Conservation (phyloP, 2,888 invertebrate species). For the Epinotia demarniana region DNA sequence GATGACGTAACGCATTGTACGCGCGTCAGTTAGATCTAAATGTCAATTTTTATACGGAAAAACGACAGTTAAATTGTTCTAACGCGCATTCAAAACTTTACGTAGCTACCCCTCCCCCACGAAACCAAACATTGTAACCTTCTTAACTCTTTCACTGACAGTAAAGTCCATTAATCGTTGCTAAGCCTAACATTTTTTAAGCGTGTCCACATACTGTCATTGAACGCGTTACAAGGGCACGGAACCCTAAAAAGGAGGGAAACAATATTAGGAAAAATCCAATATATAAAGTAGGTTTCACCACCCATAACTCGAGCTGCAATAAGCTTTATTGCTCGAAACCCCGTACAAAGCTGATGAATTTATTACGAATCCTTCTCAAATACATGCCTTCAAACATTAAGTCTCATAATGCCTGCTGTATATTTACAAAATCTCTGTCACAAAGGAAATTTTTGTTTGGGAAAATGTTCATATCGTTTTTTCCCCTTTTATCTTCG, state of each 20-base stretch:
- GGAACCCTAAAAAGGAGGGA: neutral
- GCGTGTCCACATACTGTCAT: neutral
- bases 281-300: constrained; percentile 14
- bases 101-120: too few relatives aligned
- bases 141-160: too few relatives aligned
- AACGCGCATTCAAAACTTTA: too few relatives aligned
- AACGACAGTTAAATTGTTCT: too few relatives aligned
- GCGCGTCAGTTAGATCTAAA: too few relatives aligned
- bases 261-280: neutral
- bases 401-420: constrained; percentile 18
- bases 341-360: constrained; percentile 27
- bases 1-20: too few relatives aligned
- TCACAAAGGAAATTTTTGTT: constrained; percentile 30
- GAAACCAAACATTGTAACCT: too few relatives aligned
- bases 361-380: constrained; percentile 32
- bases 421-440: constrained; percentile 34
- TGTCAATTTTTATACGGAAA: too few relatives aligned
- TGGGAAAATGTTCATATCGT: constrained; percentile 33
- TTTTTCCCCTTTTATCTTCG: constrained; percentile 43
- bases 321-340: constrained; percentile 15
- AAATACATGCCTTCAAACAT: constrained; percentile 30
- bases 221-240: neutral
- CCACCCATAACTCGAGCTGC: constrained; percentile 1
- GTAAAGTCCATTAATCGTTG: too few relatives aligned
- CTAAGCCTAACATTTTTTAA: too few relatives aligned